A percentile compares a stretch with the other conserved stretches of the same genome.
Evolutionary conservation across 1,140 invertebrate genomes (phyloP).

Genomic region (Druon quercuslanigerum): DNA sequence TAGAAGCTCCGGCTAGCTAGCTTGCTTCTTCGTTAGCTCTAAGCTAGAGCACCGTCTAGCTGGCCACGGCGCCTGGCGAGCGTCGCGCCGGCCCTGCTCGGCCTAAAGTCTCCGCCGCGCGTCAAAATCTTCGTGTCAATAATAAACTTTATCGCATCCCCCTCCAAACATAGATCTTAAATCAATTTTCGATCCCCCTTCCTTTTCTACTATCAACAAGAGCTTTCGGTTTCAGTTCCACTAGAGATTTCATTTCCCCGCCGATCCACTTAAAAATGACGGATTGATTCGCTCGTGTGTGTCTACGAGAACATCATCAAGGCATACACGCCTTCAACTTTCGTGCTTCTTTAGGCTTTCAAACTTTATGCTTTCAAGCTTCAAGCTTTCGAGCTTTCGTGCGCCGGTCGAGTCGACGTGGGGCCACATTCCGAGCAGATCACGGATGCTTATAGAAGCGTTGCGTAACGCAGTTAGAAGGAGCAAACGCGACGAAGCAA

Average conservation of each 20-base stretch:
- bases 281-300: neutral
- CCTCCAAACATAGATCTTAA: neutral
- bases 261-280: slow-evolving; percentile 7
- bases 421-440: slow-evolving; percentile 72
- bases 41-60: slow-evolving; percentile 53
- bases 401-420: slow-evolving; percentile 37
- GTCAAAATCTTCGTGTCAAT: slow-evolving; percentile 15
- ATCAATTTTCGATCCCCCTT: neutral
- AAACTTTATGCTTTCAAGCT: slow-evolving; percentile 30
- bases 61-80: slow-evolving; percentile 42
- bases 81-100: slow-evolving; percentile 39
- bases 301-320: slow-evolving; percentile 6
- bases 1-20: slow-evolving; percentile 71
- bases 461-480: slow-evolving; percentile 71
- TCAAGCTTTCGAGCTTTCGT: slow-evolving; percentile 8
- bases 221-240: neutral
- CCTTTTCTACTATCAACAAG: neutral
- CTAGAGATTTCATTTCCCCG: neutral
- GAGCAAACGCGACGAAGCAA: slow-evolving; percentile 44
- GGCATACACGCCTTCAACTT: neutral
- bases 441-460: slow-evolving; percentile 76
- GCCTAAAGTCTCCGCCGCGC: neutral
- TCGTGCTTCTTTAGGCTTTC: neutral
- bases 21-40: slow-evolving; percentile 51
- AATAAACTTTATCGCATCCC: slow-evolving; percentile 1